phyloP scores from a whole-genome alignment of 2,797 vertebrate genomes.

The Antennarius maculatus region DNA sequence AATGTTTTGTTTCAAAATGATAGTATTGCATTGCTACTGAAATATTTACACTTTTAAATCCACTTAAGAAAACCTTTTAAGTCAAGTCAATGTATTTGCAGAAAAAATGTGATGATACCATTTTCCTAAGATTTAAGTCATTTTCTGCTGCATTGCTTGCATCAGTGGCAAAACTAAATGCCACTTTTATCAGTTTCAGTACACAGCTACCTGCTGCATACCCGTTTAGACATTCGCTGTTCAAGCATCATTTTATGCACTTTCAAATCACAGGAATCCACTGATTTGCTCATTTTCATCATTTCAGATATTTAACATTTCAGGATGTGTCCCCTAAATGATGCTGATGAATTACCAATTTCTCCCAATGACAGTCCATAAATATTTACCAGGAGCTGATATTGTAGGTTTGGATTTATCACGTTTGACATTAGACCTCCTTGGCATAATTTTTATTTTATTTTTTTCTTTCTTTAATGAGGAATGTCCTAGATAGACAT shows the following conservation, averaged over 20 bases:
- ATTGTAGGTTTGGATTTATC: conserved; percentile 39
- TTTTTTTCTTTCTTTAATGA: no score
- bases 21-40: conserved; percentile 45
- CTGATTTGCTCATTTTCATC: no score
- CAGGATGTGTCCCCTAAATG: conserved; percentile 16
- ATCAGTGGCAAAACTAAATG: conserved; percentile 41
- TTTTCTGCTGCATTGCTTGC: conserved; percentile 43
- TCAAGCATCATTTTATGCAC: conserved; percentile 29
- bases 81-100: conserved; percentile 51
- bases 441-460: no score
- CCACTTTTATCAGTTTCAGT: conserved; percentile 31
- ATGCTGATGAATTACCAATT: conserved; percentile 2
- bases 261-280: neutral
- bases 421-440: conserved; percentile 6
- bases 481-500: no score
- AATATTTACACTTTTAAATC: conserved; percentile 35
- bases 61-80: conserved; percentile 45
- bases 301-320: neutral
- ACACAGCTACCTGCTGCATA: conserved; percentile 20
- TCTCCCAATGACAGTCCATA: no score
- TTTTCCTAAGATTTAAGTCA: neutral
- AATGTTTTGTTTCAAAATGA: conserved; percentile 28
- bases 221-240: neutral
- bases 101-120: conserved; percentile 41
- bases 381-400: conserved; percentile 23